Base-by-base conservation (phyloP, 2,797 vertebrate genomes). In the Gymnocypris eckloni region DNA sequence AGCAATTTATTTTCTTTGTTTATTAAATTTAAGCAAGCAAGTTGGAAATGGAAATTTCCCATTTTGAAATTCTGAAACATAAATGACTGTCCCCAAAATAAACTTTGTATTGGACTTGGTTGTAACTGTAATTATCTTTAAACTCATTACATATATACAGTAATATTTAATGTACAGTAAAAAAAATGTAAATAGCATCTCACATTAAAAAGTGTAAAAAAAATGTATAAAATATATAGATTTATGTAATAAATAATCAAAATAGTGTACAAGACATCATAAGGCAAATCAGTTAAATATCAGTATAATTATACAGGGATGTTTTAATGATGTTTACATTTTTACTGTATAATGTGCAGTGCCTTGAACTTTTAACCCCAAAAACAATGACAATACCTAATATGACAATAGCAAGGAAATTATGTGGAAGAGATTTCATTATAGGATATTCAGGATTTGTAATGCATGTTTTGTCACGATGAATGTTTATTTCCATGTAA, bases 291-390 rank as follows among this genome's bases (percentile, higher is more conserved):
- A 18, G 50, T 52, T 18, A 52, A 52, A 45, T 45, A 25, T 25
- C 71, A 50, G 4, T 48, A 48, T 10, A 28, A 50, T n/a, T 25
- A 12, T 61, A 61, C 59, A 12, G 10, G n/a, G 59, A 61, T 4
- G 7, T 73, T 18, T 48, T 25, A 72, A 72, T 22, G 3, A 72
- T 48, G 70, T 72, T 73, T 43, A 45, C 2, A 41, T 22, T 41
- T 70, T 10, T 5, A n/a, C 11, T 22, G 43, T 4, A 43, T 13
- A 43, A 41, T 4, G 16, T 33, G 16, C 48, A 75, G 9, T 76
- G 50, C 13, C 13, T 54, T 87, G 84, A 83, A 18, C 83, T 82
- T 81, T 87, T 78, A 79, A 84, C 78, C 64, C 16, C 18, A 39
- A n/a, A 45, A 25, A 81, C 15, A 67, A 48, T 48, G 20, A 50